Base-by-base conservation (phyloP, 2,113 vertebrate species). In the Globicephala melas region DNA sequence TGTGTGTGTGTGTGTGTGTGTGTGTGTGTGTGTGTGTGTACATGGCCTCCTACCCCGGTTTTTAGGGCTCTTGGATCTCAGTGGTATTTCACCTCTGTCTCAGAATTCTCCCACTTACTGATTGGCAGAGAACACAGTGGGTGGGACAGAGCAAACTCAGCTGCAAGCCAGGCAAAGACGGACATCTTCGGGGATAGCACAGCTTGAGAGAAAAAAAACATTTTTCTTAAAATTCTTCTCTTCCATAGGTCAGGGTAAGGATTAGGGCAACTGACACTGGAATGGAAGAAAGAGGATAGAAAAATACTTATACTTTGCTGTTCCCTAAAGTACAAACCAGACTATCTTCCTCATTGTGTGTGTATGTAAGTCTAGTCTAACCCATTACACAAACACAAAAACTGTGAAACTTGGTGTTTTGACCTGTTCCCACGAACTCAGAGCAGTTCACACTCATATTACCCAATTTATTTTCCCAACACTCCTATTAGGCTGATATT, bases 151-250 rank as follows among this genome's bases (percentile, higher is more conserved):
- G 65, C 12, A 68, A 89, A 68, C 83, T 68, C 92, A 96, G 93
- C 93, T 96, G 94, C 47, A 60, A 77, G 88, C 71, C 92, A 89
- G 80, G 85, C 80, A 82, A 62, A 96, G 65, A 96, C 6, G 0
- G 50, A 94, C 97, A 95, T 96, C 94, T 97, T 95, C 8, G 0
- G 38, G 89, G 80, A 53, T 74, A 95, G 81, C 95, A 94, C 92
- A 96, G 95, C 67, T 94, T 96, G 96, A 97, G 81, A 89, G 93
- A 95, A 62, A 88, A 91, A 91, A 95, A 93, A 91, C 70, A 94
- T 96, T 97, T 97, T 96, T 94, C 82, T 95, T 96, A 93, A 95
- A 97, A 97, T 97, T 98, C 94, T 96, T 96, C 80, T 97, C 95
- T 96, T 94, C 83, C 23, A 60, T 83, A 97, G 90, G 88, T 96